phyloP scores from a whole-genome alignment of 2,888 invertebrate genomes.

The Zhuqinia jingwanae region DNA sequence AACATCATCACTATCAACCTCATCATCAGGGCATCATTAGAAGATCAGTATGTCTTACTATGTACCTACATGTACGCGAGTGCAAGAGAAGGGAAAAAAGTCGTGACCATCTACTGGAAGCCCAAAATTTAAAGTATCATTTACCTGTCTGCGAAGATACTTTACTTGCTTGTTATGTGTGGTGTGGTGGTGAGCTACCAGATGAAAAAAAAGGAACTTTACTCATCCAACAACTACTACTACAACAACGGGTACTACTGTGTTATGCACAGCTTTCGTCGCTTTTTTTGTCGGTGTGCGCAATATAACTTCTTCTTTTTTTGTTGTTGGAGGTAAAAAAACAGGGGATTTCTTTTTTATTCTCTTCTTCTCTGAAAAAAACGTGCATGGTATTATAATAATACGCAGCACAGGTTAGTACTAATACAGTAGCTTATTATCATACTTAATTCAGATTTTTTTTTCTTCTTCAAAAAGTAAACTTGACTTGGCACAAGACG shows the following conservation, averaged over 20 bases:
- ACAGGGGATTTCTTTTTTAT: constrained; percentile 18
- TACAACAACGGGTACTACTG: not conserved
- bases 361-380: constrained; percentile 7
- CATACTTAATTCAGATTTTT: constrained; percentile 45
- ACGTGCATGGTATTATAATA: constrained; percentile 48
- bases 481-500: constrained; percentile 59
- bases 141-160: constrained; percentile 64
- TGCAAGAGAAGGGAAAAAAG: constrained; percentile 49
- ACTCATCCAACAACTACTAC: not conserved
- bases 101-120: constrained; percentile 74
- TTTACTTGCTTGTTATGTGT: constrained; percentile 24
- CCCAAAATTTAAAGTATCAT: constrained; percentile 67
- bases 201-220: constrained; percentile 34
- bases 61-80: not conserved
- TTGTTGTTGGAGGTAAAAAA: constrained; percentile 38
- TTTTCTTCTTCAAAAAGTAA: no score
- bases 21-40: no score
- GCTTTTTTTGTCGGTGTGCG: constrained; percentile 42
- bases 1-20: constrained; percentile 12
- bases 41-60: no score
- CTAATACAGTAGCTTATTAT: constrained; percentile 68
- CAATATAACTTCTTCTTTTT: no score
- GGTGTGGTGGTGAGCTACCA: constrained; percentile 20
- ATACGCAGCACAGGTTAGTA: not conserved
- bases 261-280: constrained; percentile 47